Evolutionary conservation across 1,140 invertebrate species (phyloP), one percentile per base, ranked within the genome.

Genomic region (Halyomorpha halys): DNA sequence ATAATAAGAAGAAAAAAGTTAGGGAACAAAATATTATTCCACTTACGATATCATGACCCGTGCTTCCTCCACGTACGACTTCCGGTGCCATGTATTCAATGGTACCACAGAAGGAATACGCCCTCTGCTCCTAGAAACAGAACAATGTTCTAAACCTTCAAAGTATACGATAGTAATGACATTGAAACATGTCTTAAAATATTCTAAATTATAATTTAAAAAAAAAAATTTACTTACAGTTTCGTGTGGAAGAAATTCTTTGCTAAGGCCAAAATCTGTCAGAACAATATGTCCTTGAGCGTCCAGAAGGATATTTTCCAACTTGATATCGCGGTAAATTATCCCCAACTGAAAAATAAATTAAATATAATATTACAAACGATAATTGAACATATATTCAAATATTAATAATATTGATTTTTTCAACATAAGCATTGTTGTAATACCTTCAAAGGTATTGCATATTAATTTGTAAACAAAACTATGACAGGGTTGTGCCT

Each of bases 61-160:
- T 81, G 49, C 81, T 83, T 62, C 87, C 86, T 56, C 87, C 87
- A 67, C 85, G 78, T 34, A 96, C 89, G 16, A 96, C 88, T 76
- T 96, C 93, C 0, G 93, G 93, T 3, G 92, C 90, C 92, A 94
- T 95, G 72, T 94, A 94, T 73, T 98, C 95, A 67, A 98, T 91
- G 53, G 95, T 98, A 21, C 96, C 96, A 76, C 96, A 98, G 77
- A 97, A 98, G 19, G 94, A 97, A 77, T 94, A 96, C 0, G 96
- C 90, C 69, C 93, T 80, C 70, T 84, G 83, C 69, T 87, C 81
- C 73, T 84, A 60, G 13, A 70, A 67, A 68, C 68, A 61, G 62
- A 56, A 49, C 3, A n/a, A n/a, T 8, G 47, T 49, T 39, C 34
- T 39, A 39, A 39, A 39, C 13, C 6, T 13, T 39, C 5, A 30